Conservation (phyloP, 2,113 vertebrate species). For the Cyprinodon brontotheroides region DNA sequence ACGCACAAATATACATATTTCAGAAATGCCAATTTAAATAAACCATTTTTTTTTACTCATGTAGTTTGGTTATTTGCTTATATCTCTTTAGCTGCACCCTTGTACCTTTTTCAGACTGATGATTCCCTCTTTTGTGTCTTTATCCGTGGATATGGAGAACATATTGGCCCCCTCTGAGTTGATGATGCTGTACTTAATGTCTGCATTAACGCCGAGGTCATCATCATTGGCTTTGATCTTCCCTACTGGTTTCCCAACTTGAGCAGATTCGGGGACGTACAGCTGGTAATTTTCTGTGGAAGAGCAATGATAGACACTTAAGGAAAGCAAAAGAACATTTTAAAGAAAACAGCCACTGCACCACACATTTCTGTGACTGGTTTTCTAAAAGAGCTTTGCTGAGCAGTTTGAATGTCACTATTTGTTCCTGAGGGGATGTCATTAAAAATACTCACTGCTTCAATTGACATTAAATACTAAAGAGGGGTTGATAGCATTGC, state of each 20-base stretch:
- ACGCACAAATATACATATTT: no score
- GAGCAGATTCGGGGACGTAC: conserved; percentile 94
- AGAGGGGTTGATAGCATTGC: conserved; percentile 37
- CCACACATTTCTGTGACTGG: conserved; percentile 13
- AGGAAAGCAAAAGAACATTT: not conserved
- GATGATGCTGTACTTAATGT: conserved; percentile 94
- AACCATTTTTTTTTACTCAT: not conserved
- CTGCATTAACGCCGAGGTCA: conserved; percentile 91
- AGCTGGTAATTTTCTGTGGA: conserved; percentile 93
- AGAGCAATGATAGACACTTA: conserved; percentile 17
- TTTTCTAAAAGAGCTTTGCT: conserved; percentile 37
- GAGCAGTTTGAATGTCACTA: conserved; percentile 46
- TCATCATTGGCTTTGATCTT: conserved; percentile 98
- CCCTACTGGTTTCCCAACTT: conserved; percentile 93
- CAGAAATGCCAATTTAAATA: not conserved
- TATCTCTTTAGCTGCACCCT: not conserved
- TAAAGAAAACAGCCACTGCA: conserved; percentile 3
- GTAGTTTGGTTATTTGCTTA: not conserved
- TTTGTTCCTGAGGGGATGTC: conserved; percentile 52
- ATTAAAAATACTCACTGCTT: conserved; percentile 57
- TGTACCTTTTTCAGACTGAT: conserved; percentile 91
- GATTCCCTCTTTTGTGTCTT: conserved; percentile 93
- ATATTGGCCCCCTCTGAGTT: conserved; percentile 90
- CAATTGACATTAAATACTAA: conserved; percentile 51
- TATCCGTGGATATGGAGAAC: conserved; percentile 91